Evolutionary conservation across 2,113 vertebrate species (phyloP), one percentile per base, ranked within the genome.

Genomic region (Gobiocypris rarus): DNA sequence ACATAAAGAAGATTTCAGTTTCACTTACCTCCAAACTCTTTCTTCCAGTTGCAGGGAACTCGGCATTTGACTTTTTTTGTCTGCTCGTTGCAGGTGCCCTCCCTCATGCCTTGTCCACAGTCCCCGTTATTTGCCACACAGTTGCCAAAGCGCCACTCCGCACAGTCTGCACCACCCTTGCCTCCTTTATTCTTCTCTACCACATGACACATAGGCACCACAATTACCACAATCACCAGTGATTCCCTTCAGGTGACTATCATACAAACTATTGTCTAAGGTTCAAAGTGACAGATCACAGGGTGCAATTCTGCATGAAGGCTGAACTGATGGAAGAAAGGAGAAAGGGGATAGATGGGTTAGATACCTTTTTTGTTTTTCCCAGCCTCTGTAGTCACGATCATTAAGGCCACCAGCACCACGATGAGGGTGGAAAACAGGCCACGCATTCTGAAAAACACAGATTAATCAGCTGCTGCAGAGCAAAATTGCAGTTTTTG

Each of bases 41-140:
- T 98, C 90, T 96, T 98, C 96, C 97, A 97, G 95, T 97, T 98
- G 93, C 96, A 97, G 1, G 96, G 96, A 41, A 98, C 94, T 91
- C 94, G 94, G 92, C 96, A 97, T 85, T 96, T 97, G 78, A 96
- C 86, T 77, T 93, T 96, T 91, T 92, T 95, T 4, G 87, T 96
- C 91, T 96, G 96, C 0, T 95, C 92, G 54, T 95, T 93, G 88
- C 97, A 97, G 77, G 93, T 93, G 1, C 96, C 96, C 78, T 96
- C 95, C 0, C 96, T 94, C 76, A 92, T 91, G 14, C 96, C 96
- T 8, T 82, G 28, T 9, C 96, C 96, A 7, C 96, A 96, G 91
- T 97, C 95, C 41, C 96, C 96, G 90, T 93, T 96, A 91, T 94
- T 96, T 85, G 96, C 95, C 89, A 94, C 89, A 6, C 97, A 97